These are phyloP conservation scores for Varanus salvator DNA, from an alignment of 2,113 vertebrate species.

Conservation along the genomic window DNA sequence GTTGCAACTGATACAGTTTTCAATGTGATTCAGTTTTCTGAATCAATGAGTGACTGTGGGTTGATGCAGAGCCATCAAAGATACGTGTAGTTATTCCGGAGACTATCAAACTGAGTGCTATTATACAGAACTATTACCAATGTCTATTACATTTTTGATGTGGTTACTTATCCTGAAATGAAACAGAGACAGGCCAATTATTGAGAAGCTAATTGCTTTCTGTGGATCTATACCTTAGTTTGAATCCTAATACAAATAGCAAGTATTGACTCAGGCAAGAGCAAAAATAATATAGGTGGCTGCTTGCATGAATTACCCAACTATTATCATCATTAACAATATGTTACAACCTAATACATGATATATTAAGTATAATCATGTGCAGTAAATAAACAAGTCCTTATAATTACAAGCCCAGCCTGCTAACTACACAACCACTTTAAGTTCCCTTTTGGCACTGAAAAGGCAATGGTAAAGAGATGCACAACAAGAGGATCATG, in stretches of 20 bases:
- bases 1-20: not conserved
- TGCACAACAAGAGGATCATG: no score
- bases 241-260: not conserved
- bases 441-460: no score
- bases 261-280: not conserved
- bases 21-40: not conserved
- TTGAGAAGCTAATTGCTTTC: not conserved
- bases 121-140: not conserved
- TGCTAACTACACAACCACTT: no score
- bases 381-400: not conserved
- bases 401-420: no score
- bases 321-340: not conserved
- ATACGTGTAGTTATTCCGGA: not conserved
- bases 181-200: not conserved
- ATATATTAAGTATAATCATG: no score
- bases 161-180: not conserved
- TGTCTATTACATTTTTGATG: not conserved
- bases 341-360: not conserved
- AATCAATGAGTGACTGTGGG: not conserved
- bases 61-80: not conserved
- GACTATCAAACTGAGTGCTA: not conserved
- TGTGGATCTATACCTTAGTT: not conserved
- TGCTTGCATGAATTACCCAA: no score
- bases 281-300: no score
- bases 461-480: no score